Evolutionary conservation across 2,888 invertebrate genomes (phyloP), one percentile per base, ranked within the genome.

Genomic region (Tenthredo scrophulariae): DNA sequence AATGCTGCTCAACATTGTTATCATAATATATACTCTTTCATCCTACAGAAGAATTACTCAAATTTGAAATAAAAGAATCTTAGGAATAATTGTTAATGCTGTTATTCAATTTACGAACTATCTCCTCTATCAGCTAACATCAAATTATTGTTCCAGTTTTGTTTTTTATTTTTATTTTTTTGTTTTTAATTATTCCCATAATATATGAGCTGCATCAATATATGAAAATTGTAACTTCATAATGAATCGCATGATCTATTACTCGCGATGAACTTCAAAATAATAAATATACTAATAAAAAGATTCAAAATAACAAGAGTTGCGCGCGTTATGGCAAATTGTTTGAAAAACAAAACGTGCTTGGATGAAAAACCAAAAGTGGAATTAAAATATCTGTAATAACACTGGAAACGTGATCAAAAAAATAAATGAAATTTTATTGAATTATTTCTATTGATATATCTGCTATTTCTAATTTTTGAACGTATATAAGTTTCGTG

Each of bases 141-240:
- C 75, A 75, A 46, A 75, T 43, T 43, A 75, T 75, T 75, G 75
- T 75, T 75, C 75, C 43, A 75, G 18, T 33, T 18, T 40, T 6
- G 22, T 15, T 46, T 46, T 22, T 33, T 70, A 40, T n/a, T 37
- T 9, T 29, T 67, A 0, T 67, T 67, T 67, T 33, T 15, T 15
- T 33, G 0, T 67, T 9, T 6, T 10, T 15, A 0, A 40, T 74
- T n/a, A 74, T 37, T 43, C 9, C n/a, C 37, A 74, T 37, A 37
- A 15, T 54, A n/a, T 54, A 74, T 74, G 22, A 1, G 37, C 13
- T 37, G 10, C 43, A 43, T 40, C 22, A 74, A 22, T n/a, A 37
- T 37, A 72, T n/a, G 40, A 40, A n/a, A 40, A 33, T 67, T 29
- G 29, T 33, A 67, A 67, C 29, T 67, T 67, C 29, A 18, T 67